Evolutionary conservation across 2,888 invertebrate species (phyloP).

Genomic region (Xestia xanthographa): DNA sequence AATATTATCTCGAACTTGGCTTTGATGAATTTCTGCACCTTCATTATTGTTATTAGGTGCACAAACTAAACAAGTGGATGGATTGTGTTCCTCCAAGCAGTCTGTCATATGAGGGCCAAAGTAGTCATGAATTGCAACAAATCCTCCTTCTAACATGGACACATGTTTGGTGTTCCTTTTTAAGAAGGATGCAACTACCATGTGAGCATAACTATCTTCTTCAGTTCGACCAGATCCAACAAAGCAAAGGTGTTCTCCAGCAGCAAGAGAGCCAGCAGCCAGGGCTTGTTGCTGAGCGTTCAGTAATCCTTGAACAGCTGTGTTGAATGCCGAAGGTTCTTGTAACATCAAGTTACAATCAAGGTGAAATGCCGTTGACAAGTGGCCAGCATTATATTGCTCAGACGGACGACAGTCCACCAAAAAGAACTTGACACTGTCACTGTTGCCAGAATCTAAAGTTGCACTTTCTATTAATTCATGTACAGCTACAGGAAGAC

Average conservation of each 20-base stretch:
- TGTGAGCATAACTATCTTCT: conserved; percentile 98
- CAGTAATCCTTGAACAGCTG: conserved; percentile 97
- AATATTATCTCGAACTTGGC: conserved; percentile 80
- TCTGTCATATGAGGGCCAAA: conserved; percentile 95
- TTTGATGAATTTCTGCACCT: conserved; percentile 72
- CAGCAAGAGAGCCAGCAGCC: conserved; percentile 96
- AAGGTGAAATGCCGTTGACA: conserved; percentile 99
- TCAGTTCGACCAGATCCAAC: conserved; percentile 98
- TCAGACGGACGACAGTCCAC: conserved; percentile 99
- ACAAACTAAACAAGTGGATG: conserved; percentile 95
- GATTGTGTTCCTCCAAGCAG: conserved; percentile 96
- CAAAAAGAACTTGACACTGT: conserved; percentile 96
- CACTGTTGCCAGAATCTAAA: conserved; percentile 91
- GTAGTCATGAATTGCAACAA: conserved; percentile 95
- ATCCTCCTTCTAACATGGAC: conserved; percentile 97
- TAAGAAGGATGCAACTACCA: conserved; percentile 99
- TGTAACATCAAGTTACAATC: conserved; percentile 99
- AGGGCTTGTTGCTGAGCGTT: conserved; percentile 97
- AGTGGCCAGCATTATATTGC: conserved; percentile 99
- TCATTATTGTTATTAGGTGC: conserved; percentile 89
- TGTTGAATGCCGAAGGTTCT: conserved; percentile 98
- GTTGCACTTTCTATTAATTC: conserved; percentile 97
- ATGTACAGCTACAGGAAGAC: conserved; percentile 98
- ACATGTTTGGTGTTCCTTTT: conserved; percentile 98
- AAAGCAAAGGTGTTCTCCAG: conserved; percentile 97